Evolutionary conservation across 2,888 invertebrate genomes (phyloP).

Genomic region (Megalurothrips usitatus): DNA sequence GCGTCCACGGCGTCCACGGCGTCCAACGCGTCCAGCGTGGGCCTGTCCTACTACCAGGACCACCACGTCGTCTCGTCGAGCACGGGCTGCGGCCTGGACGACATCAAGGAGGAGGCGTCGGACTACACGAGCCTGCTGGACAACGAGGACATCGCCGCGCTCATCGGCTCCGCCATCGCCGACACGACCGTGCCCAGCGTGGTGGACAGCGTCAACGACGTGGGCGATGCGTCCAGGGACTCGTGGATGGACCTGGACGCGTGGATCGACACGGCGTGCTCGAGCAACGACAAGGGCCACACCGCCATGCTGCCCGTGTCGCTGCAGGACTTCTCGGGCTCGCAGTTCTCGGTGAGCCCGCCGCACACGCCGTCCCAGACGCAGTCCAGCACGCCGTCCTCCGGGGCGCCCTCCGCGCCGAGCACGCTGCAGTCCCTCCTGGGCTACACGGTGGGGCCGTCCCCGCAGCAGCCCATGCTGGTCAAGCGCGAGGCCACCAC

Average conservation of each 20-base stretch:
- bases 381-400: slow-evolving; percentile 42
- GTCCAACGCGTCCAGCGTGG: slow-evolving; percentile 40
- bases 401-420: slow-evolving; percentile 49
- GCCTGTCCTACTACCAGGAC: slow-evolving; percentile 38
- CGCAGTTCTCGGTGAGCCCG: slow-evolving; percentile 37
- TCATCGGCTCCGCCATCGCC: slow-evolving; percentile 83
- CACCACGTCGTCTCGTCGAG: slow-evolving; percentile 50
- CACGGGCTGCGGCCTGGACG: slow-evolving; percentile 42
- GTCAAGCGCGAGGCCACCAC: slow-evolving; percentile 38
- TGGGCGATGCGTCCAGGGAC: slow-evolving; percentile 62
- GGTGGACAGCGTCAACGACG: slow-evolving; percentile 61
- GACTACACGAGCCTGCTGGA: slow-evolving; percentile 41
- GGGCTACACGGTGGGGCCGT: slow-evolving; percentile 45
- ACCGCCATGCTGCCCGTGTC: slow-evolving; percentile 38
- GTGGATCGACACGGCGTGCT: slow-evolving; percentile 78
- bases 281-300: slow-evolving; percentile 51
- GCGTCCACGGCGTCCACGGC: slow-evolving; percentile 40
- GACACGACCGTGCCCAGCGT: slow-evolving; percentile 75
- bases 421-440: slow-evolving; percentile 73
- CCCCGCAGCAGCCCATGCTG: slow-evolving; percentile 34
- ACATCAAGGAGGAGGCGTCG: slow-evolving; percentile 41
- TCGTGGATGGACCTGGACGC: slow-evolving; percentile 86
- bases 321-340: slow-evolving; percentile 49
- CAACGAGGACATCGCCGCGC: slow-evolving; percentile 78
- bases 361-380: slow-evolving; percentile 49